phyloP scores from a whole-genome alignment of 2,888 invertebrate species.

The Scrobipalpa atriplicella region DNA sequence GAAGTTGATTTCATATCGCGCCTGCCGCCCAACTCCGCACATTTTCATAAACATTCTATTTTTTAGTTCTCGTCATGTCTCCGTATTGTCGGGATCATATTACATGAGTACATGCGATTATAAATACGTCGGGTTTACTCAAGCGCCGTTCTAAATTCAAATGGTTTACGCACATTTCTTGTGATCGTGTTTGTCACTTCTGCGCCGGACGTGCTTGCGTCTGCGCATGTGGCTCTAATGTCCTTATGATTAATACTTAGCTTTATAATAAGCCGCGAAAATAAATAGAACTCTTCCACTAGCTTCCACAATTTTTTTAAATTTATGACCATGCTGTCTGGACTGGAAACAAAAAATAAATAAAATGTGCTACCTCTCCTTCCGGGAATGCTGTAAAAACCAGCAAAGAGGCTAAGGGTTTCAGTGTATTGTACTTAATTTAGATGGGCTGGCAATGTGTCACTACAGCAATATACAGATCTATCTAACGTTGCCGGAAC shows the following conservation, averaged over 20 bases:
- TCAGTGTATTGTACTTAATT: no score
- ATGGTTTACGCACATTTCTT: slow-evolving; percentile 36
- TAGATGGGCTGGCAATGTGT: no score
- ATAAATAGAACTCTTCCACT: background rate
- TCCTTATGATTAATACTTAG: slow-evolving; percentile 17
- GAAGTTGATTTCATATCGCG: background rate
- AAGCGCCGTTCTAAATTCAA: background rate
- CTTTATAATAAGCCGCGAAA: background rate
- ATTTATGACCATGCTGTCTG: no score
- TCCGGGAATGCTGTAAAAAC: no score
- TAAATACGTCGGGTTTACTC: slow-evolving; percentile 33
- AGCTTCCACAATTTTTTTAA: no score
- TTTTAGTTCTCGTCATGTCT: no score
- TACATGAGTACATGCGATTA: slow-evolving; percentile 34
- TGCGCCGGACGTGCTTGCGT: slow-evolving; percentile 35
- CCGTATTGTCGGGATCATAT: background rate
- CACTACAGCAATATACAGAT: no score
- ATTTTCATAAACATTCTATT: slow-evolving; percentile 11
- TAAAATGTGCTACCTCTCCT: no score
- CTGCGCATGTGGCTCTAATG: slow-evolving; percentile 20
- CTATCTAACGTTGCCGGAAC: no score
- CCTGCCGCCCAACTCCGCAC: background rate
- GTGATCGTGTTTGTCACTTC: slow-evolving; percentile 42
- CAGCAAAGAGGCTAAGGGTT: no score
- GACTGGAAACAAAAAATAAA: no score